These are phyloP conservation scores for Oreochromis tanganicae DNA, from an alignment of 2,113 vertebrate species.

Conservation along the genomic window DNA sequence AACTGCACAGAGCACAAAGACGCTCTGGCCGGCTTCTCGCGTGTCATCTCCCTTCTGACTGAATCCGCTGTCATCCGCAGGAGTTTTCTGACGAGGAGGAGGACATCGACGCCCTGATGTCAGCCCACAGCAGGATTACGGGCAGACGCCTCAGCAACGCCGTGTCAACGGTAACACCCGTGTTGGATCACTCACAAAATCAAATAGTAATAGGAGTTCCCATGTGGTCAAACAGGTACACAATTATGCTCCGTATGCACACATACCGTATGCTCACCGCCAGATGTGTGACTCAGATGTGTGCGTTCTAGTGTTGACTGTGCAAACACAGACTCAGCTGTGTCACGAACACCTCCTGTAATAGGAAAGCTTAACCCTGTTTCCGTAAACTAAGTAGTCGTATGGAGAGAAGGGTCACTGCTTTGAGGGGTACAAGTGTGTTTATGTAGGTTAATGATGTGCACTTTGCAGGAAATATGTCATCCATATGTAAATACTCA, in stretches of 20 bases:
- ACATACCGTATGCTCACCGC: not conserved
- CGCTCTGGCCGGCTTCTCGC: not conserved
- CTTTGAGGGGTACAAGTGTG: not conserved
- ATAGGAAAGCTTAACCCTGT: not conserved
- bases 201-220: not conserved
- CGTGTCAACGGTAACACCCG: constrained; percentile 76
- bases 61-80: constrained; percentile 61
- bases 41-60: not conserved
- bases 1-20: not conserved
- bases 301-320: constrained; percentile 5
- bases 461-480: not conserved
- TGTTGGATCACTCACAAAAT: not conserved
- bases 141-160: constrained; percentile 66
- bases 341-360: not conserved
- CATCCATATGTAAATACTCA: not conserved
- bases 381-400: not conserved
- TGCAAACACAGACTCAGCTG: constrained; percentile 19
- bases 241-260: not conserved
- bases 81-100: constrained; percentile 80
- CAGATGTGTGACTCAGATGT: not conserved
- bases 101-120: constrained; percentile 72
- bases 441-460: not conserved
- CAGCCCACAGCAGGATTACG: constrained; percentile 60
- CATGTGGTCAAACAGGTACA: constrained; percentile 5
- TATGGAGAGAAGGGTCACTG: not conserved